Conservation (phyloP, 1,140 invertebrate species). For the Drosophila guanche region DNA sequence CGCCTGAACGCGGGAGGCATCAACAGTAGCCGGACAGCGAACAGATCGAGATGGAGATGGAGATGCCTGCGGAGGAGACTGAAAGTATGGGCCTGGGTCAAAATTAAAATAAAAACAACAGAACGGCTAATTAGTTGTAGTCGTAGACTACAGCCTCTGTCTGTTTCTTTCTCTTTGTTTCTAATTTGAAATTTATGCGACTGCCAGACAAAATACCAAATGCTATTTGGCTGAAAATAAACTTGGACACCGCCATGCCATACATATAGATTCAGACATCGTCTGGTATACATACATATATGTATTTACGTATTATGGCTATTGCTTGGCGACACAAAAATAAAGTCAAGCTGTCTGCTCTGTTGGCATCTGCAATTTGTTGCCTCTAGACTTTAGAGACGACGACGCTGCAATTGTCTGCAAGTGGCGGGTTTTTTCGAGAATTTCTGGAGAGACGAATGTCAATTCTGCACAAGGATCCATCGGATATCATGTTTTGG, state of each 20-base stretch:
- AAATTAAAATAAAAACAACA: constrained; percentile 68
- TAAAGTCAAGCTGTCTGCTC: constrained; percentile 66
- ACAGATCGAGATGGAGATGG: constrained; percentile 6
- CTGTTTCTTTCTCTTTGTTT: constrained; percentile 52
- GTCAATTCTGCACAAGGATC: background rate
- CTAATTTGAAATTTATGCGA: constrained; percentile 65
- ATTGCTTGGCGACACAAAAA: constrained; percentile 46
- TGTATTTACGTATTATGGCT: constrained; percentile 15
- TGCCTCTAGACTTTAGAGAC: background rate
- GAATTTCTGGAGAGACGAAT: constrained; percentile 8
- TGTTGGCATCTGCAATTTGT: constrained; percentile 63
- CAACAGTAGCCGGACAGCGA: constrained; percentile 30
- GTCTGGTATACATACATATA: constrained; percentile 36
- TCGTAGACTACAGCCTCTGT: constrained; percentile 14
- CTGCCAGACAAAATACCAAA: constrained; percentile 70
- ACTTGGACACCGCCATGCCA: constrained; percentile 26
- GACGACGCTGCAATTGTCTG: constrained; percentile 11
- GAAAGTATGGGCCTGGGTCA: constrained; percentile 26
- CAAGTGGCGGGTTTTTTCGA: constrained; percentile 4
- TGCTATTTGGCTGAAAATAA: constrained; percentile 72
- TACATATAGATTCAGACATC: constrained; percentile 24
- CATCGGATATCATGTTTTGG: too few relatives aligned
- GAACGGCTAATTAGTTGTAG: constrained; percentile 66
- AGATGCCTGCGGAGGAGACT: background rate
- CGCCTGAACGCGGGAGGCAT: background rate